phyloP scores from a whole-genome alignment of 2,888 invertebrate genomes.

The Dasypogon diadema region DNA sequence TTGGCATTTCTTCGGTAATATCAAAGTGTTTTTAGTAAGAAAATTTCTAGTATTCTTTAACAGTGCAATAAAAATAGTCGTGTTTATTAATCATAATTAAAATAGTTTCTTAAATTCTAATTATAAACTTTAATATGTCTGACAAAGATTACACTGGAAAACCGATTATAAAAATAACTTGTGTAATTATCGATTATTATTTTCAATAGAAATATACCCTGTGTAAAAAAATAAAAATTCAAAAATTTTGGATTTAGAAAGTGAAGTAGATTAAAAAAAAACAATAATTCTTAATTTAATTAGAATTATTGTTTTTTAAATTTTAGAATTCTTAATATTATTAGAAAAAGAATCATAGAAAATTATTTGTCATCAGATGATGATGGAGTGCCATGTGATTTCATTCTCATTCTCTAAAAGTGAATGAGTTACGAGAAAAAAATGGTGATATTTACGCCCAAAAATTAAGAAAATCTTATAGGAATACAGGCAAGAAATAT shows the following conservation, averaged over 20 bases:
- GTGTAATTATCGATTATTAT: slow-evolving; percentile 39
- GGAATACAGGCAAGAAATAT: slow-evolving; percentile 54
- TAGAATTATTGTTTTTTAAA: too few species aligned
- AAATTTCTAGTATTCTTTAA: slow-evolving; percentile 45
- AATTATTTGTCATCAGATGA: slow-evolving; percentile 51
- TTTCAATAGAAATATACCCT: slow-evolving; percentile 42
- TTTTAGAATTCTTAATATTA: too few species aligned
- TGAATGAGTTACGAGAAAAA: slow-evolving; percentile 51
- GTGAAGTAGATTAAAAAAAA: slow-evolving; percentile 38
- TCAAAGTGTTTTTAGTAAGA: slow-evolving; percentile 33
- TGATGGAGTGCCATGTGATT: slow-evolving; percentile 53
- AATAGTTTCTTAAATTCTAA: slow-evolving; percentile 39
- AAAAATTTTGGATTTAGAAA: slow-evolving; percentile 43
- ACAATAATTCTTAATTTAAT: slow-evolving; percentile 29
- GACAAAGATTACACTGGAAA: slow-evolving; percentile 18
- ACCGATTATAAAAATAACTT: slow-evolving; percentile 8
- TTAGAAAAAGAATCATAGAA: slow-evolving; percentile 46
- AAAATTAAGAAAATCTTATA: slow-evolving; percentile 54
- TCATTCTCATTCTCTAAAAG: slow-evolving; percentile 50
- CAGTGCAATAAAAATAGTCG: slow-evolving; percentile 37
- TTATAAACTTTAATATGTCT: slow-evolving; percentile 27
- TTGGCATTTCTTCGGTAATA: slow-evolving; percentile 34
- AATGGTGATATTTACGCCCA: slow-evolving; percentile 52
- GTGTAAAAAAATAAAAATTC: slow-evolving; percentile 39
- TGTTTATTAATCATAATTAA: slow-evolving; percentile 36